Conservation (phyloP, 2,113 vertebrate species). For the Onychostoma macrolepis region DNA sequence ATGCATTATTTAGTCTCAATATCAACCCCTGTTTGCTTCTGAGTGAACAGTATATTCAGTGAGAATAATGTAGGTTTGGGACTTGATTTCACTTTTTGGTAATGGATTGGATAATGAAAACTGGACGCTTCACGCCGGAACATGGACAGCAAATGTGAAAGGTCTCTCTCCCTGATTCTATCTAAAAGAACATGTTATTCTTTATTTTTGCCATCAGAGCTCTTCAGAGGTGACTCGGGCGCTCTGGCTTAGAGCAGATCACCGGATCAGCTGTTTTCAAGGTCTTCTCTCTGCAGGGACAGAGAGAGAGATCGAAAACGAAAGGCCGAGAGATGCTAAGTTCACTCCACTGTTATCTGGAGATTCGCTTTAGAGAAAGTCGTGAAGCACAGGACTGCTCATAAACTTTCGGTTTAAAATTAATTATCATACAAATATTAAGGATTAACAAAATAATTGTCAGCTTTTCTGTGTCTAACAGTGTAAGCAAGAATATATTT, state of each 20-base stretch:
- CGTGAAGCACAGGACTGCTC: neutral
- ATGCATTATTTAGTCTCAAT: too few relatives aligned
- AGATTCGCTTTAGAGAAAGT: neutral
- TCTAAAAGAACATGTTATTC: neutral
- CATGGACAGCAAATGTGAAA: neutral
- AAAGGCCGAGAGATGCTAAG: neutral
- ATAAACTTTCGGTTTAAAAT: neutral
- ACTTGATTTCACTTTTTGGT: neutral
- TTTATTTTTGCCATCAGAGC: neutral
- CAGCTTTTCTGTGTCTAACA: neutral
- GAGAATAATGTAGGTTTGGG: neutral
- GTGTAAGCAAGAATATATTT: neutral
- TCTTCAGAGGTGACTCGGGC: neutral
- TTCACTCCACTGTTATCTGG: neutral
- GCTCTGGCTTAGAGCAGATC: neutral
- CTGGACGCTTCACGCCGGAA: too few relatives aligned
- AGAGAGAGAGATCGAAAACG: neutral
- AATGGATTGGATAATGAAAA: neutral
- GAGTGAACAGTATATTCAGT: neutral
- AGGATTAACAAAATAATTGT: neutral
- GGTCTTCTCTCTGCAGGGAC: constrained; percentile 6
- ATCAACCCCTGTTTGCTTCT: too few relatives aligned
- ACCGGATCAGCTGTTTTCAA: constrained; percentile 7
- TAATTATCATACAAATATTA: neutral
- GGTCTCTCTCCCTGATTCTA: neutral